A percentile compares a stretch with the other conserved stretches of the same genome.
Evolutionary conservation across 2,888 invertebrate genomes (phyloP).

Genomic region (Latrodectus hesperus): DNA sequence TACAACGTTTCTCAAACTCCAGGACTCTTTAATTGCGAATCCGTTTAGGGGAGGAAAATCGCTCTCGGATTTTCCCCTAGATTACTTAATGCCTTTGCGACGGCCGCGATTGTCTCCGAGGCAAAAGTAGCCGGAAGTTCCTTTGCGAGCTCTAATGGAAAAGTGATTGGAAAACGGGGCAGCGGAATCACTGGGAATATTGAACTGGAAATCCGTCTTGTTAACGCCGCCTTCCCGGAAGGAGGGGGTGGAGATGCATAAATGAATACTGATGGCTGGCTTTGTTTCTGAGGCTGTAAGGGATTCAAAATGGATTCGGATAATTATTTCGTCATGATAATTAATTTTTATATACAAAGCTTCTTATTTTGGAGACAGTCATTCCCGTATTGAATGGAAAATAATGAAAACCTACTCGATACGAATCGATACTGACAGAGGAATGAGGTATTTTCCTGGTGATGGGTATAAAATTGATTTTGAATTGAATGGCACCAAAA

Average conservation of each 20-base stretch:
- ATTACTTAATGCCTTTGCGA: slow-evolving; percentile 53
- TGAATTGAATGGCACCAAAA: no score
- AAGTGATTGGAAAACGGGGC: slow-evolving; percentile 13
- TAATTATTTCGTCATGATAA: no score
- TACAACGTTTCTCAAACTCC: neutral
- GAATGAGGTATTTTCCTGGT: no score
- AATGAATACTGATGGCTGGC: neutral
- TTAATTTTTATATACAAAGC: no score
- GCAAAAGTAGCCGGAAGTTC: slow-evolving; percentile 21
- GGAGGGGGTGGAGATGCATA: neutral
- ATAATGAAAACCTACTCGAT: no score
- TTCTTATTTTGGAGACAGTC: no score
- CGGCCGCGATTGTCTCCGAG: slow-evolving; percentile 17
- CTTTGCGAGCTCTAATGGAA: slow-evolving; percentile 36
- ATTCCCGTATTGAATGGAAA: no score
- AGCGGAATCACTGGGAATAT: neutral
- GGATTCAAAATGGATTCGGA: no score
- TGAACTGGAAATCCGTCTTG: no score
- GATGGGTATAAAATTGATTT: no score
- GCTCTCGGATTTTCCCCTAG: slow-evolving; percentile 22
- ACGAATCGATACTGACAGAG: no score
- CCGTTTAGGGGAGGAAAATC: slow-evolving; percentile 20
- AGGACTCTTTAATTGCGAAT: slow-evolving; percentile 36
- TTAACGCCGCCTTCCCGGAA: neutral
- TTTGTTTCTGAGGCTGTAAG: no score